Evolutionary conservation across 2,888 invertebrate species (phyloP).

Genomic region (Hololepta plana): DNA sequence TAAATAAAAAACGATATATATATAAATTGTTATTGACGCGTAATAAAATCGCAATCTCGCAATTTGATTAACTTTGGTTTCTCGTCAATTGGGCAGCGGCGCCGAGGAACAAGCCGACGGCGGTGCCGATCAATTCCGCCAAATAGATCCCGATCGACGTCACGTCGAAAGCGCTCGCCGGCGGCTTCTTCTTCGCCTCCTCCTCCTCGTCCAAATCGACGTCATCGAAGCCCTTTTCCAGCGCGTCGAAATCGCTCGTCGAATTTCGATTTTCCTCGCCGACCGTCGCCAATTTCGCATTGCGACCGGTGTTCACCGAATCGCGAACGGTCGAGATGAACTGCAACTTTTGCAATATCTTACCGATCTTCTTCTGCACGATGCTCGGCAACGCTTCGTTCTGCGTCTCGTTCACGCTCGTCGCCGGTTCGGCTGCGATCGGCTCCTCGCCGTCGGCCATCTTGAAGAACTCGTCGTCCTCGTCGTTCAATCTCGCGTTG

Average conservation of each 20-base stretch:
- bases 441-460: neutral
- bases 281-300: no score
- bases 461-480: conserved; percentile 4
- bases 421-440: neutral
- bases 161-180: no score
- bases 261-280: conserved; percentile 2
- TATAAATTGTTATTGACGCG: no score
- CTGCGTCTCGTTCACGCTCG: neutral
- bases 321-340: conserved; percentile 9
- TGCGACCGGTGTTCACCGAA: no score
- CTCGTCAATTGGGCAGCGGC: conserved; percentile 14
- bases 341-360: conserved; percentile 11
- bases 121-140: conserved; percentile 17
- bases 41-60: no score
- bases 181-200: no score
- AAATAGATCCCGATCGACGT: conserved; percentile 19
- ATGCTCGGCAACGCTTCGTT: conserved; percentile 9
- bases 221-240: no score
- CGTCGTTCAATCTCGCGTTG: neutral
- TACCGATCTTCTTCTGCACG: conserved; percentile 11
- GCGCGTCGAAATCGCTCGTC: conserved; percentile 6
- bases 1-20: no score
- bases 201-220: no score
- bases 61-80: no score
- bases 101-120: conserved; percentile 19